Evolutionary conservation across 35 echinoderm and acorn worm species (phyloP).

Genomic region (Patiria miniata): DNA sequence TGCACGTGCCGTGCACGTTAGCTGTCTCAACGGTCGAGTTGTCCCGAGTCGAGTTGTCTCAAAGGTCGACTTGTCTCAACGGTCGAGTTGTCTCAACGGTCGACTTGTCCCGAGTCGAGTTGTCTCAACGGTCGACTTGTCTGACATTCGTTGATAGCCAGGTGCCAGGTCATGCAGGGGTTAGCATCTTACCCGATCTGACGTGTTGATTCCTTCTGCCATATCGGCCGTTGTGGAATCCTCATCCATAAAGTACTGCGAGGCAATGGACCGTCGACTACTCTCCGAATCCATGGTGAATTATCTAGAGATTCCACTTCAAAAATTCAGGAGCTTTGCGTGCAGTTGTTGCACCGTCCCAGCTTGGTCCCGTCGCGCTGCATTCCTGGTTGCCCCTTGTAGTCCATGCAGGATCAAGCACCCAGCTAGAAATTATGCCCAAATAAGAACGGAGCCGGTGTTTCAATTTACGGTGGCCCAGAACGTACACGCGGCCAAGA

Average conservation of each 20-base stretch:
- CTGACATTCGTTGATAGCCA: too few species aligned
- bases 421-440: neutral
- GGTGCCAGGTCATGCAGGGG: too few species aligned
- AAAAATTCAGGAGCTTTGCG: neutral
- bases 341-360: neutral
- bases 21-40: too few species aligned
- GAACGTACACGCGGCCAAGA: neutral
- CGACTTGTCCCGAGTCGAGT: too few species aligned
- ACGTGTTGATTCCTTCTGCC: slow-evolving; percentile 31
- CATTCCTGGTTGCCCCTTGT: neutral
- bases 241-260: slow-evolving; percentile 81
- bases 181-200: slow-evolving; percentile 49
- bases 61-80: too few species aligned
- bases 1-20: too few species aligned
- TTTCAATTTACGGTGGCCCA: neutral
- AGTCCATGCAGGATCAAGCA: neutral
- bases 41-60: too few species aligned
- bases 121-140: too few species aligned
- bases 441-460: neutral
- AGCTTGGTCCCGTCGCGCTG: neutral
- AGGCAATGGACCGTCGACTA: slow-evolving; percentile 70
- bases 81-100: too few species aligned
- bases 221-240: slow-evolving; percentile 11
- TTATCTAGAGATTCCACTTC: neutral
- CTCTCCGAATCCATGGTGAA: slow-evolving; percentile 47